Conservation (phyloP, 2,888 invertebrate species). For the Xestia sexstrigata region DNA sequence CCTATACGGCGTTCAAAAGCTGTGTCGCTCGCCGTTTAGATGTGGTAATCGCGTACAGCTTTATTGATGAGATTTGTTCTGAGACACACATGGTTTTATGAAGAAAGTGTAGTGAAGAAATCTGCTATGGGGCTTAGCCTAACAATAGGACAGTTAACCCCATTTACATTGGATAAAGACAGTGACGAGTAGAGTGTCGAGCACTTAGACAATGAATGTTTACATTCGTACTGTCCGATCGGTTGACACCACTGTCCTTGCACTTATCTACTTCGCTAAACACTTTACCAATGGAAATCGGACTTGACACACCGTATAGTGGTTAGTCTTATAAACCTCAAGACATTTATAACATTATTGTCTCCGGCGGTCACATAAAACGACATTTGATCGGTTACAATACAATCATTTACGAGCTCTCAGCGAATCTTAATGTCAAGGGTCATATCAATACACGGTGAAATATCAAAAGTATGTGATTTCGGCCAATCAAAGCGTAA, state of each 20-base stretch:
- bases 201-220: background rate
- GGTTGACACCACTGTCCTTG: background rate
- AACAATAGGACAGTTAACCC: background rate
- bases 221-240: background rate
- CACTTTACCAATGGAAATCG: background rate
- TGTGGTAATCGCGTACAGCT: background rate
- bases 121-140: background rate
- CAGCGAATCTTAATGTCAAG: conserved; percentile 13
- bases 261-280: background rate
- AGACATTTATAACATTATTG: conserved; percentile 18
- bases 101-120: background rate
- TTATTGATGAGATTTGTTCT: background rate
- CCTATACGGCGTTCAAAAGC: background rate
- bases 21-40: background rate
- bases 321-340: background rate
- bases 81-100: background rate
- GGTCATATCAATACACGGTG: conserved; percentile 17
- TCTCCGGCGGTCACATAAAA: conserved; percentile 21
- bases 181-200: background rate
- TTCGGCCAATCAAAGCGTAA: conserved; percentile 36
- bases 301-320: background rate
- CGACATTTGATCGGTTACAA: conserved; percentile 22
- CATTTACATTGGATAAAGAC: background rate
- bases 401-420: conserved; percentile 26
- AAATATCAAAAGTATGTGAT: conserved; percentile 41